phyloP scores from a whole-genome alignment of 1,140 invertebrate genomes.

The Holcopasites calliopsidis region DNA sequence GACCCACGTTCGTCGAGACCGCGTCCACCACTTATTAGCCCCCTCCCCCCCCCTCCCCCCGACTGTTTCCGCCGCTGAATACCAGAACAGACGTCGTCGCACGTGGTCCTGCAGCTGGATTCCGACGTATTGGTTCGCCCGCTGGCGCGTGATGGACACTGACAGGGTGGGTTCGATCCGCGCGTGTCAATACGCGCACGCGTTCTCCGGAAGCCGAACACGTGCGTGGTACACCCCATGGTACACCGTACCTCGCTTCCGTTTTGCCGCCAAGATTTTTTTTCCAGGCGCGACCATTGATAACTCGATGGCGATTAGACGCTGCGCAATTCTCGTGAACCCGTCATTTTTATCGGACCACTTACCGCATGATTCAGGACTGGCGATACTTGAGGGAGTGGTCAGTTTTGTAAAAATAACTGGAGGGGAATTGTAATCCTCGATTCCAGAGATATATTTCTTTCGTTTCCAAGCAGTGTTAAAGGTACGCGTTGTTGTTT shows the following conservation, averaged over 20 bases:
- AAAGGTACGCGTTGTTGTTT: too few relatives aligned
- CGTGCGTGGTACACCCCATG: slow-evolving; percentile 47
- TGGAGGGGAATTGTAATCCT: too few relatives aligned
- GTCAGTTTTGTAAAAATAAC: too few relatives aligned
- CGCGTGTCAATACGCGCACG: slow-evolving; percentile 65
- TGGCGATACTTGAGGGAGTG: too few relatives aligned
- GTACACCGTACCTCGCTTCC: background rate
- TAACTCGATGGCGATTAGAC: background rate
- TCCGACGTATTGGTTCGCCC: slow-evolving; percentile 52
- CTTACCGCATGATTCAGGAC: too few relatives aligned
- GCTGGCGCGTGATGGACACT: slow-evolving; percentile 47
- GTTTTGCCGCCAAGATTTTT: slow-evolving; percentile 27
- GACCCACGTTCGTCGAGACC: slow-evolving; percentile 34
- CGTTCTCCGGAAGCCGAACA: slow-evolving; percentile 51
- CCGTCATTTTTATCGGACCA: too few relatives aligned
- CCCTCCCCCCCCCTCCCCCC: background rate
- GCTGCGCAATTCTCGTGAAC: too few relatives aligned
- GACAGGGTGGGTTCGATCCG: slow-evolving; percentile 60
- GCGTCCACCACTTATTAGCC: slow-evolving; percentile 61
- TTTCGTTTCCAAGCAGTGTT: too few relatives aligned
- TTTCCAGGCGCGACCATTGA: background rate
- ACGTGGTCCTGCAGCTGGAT: slow-evolving; percentile 47
- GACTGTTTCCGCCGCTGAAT: background rate
- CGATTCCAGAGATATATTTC: too few relatives aligned
- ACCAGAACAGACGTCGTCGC: slow-evolving; percentile 4